phyloP scores from a whole-genome alignment of 2,888 invertebrate species.

The Macaria liturata region DNA sequence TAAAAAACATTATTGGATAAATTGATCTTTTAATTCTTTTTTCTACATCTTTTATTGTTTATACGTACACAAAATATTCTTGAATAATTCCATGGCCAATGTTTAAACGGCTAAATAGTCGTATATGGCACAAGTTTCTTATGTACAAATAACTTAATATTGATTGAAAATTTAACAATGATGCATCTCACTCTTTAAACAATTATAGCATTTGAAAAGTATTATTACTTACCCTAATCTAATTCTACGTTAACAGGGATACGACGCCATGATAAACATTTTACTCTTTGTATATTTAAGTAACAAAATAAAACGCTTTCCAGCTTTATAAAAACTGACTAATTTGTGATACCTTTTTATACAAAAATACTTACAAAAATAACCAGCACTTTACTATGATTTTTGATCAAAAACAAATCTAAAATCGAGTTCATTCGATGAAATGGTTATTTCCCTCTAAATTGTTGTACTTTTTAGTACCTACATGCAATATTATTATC shows the following conservation, averaged over 20 bases:
- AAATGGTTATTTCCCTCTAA: conserved; percentile 13
- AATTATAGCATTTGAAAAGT: background rate
- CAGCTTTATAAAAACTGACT: background rate
- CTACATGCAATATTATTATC: conserved; percentile 5
- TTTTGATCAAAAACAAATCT: background rate
- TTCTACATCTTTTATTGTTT: no score
- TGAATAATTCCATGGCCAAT: no score
- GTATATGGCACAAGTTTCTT: no score
- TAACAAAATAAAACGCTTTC: background rate
- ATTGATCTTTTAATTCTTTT: no score
- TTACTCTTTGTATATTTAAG: background rate
- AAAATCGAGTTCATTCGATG: conserved; percentile 6
- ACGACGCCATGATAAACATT: background rate
- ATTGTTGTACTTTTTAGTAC: conserved; percentile 13
- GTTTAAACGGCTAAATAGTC: no score
- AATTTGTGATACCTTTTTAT: background rate
- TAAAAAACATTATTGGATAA: no score
- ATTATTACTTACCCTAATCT: conserved; percentile 21
- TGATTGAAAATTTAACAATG: no score
- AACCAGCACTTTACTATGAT: background rate
- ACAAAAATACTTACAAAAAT: background rate
- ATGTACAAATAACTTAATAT: no score
- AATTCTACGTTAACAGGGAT: conserved; percentile 22
- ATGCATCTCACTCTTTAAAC: no score
- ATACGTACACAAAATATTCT: no score